Percentiles rank a stretch among this genome's conserved stretches.
phyloP scores from a whole-genome alignment of 2,888 invertebrate genomes.

The Julus scanicus region DNA sequence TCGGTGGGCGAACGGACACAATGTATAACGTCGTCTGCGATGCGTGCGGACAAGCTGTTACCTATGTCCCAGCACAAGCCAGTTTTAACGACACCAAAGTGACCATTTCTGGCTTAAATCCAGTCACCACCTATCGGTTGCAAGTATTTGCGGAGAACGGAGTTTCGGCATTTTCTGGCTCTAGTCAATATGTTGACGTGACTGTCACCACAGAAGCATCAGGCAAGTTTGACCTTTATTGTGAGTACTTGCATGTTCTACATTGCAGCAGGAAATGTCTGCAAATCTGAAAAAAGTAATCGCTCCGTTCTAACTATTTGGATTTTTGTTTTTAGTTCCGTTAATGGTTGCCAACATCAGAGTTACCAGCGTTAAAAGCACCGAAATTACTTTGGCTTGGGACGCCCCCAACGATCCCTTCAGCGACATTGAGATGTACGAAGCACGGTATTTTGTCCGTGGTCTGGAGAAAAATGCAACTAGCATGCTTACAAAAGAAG shows the following conservation, averaged over 20 bases:
- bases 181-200: slow-evolving; percentile 81
- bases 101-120: slow-evolving; percentile 89
- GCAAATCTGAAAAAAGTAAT: neutral
- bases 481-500: slow-evolving; percentile 75
- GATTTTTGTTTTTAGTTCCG: slow-evolving; percentile 61
- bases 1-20: slow-evolving; percentile 85
- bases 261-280: neutral
- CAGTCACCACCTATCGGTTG: slow-evolving; percentile 91
- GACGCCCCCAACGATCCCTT: slow-evolving; percentile 76
- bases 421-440: slow-evolving; percentile 75
- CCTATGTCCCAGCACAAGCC: slow-evolving; percentile 77
- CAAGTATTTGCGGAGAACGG: slow-evolving; percentile 93
- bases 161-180: slow-evolving; percentile 77
- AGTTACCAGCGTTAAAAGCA: slow-evolving; percentile 80
- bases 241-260: neutral
- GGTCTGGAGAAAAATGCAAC: slow-evolving; percentile 74
- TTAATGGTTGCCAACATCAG: slow-evolving; percentile 81
- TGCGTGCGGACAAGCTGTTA: slow-evolving; percentile 79
- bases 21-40: slow-evolving; percentile 87
- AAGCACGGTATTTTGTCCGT: slow-evolving; percentile 71
- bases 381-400: slow-evolving; percentile 87
- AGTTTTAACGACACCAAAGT: slow-evolving; percentile 91
- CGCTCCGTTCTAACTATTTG: neutral
- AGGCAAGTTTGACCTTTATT: slow-evolving; percentile 59
- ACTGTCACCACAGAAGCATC: slow-evolving; percentile 85